Base-by-base conservation (phyloP, 2,797 vertebrate genomes). In the Chromobotia macracanthus region DNA sequence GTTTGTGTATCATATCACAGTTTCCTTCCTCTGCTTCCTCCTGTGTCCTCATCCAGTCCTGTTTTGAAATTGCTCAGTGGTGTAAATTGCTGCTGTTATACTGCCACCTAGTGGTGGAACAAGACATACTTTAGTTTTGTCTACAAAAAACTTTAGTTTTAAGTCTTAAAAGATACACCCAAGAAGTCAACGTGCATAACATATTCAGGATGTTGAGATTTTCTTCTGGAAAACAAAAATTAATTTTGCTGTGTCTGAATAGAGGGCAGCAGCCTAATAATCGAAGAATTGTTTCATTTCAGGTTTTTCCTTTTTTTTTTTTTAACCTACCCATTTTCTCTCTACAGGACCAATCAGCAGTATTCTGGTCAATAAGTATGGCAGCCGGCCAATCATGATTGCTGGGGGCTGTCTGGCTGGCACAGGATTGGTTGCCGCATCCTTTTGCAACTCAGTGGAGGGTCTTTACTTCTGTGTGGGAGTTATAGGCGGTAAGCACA, bases 391-490 rank as follows among this genome's bases (percentile, higher is more conserved):
- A 0, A 91, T 99, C 87, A 95, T 99, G 87, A 94, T 99, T 0
- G 0, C 69, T 0, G 98, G 98, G 0, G 97, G 97, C 4, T 92
- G 93, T 72, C 90, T 99, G 80, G 89, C 96, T 0, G 94, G 96
- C 0, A 87, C 89, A 0, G 97, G 97, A 1, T 83, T 99, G 84
- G 84, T 99, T 0, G 88, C 90, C 0, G 95, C 97, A 10, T 98
- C 97, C 6, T 99, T 98, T 91, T 99, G 96, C 87, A 95, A 95
- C 89, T 97, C 94, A 0, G 95, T 99, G 70, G 77, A 90, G 82
- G 93, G 95, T 81, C 95, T 99, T 6, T 99, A 99, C 90, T 94
- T 99, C 80, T 98, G 95, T 64, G 93, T 99, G 0, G 97, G 98
- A 12, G 95, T 99, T 0, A 88, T 99, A 1, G 98, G 97, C 85